These are phyloP conservation scores for Pelosia muscerda DNA, from an alignment of 2,888 invertebrate species.

Conservation along the genomic window DNA sequence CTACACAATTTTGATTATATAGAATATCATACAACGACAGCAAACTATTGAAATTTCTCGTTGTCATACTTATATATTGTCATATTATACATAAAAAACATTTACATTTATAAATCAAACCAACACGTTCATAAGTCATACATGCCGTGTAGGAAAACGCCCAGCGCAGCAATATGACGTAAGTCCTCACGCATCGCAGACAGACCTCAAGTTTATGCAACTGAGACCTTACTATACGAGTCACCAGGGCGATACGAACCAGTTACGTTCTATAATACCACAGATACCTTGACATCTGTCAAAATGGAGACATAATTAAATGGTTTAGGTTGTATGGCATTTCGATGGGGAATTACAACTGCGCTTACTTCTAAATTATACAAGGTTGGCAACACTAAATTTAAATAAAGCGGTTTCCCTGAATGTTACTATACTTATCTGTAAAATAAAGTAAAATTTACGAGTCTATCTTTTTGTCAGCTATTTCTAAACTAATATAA, in stretches of 20 bases:
- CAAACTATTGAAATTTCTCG: neutral
- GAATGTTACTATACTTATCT: neutral
- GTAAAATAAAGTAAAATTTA: neutral
- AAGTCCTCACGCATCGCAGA: constrained; percentile 28
- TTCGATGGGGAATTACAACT: neutral
- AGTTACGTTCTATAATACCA: constrained; percentile 21
- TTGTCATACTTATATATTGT: neutral
- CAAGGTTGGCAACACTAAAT: neutral
- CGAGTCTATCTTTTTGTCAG: neutral
- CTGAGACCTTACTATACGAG: constrained; percentile 29
- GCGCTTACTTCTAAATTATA: neutral
- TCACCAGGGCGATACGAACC: constrained; percentile 22
- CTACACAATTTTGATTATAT: too few relatives aligned
- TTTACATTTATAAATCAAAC: constrained; percentile 1
- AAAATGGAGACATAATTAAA: constrained; percentile 23
- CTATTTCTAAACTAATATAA: neutral
- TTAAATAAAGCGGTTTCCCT: neutral
- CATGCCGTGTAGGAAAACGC: constrained; percentile 36
- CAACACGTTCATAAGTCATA: neutral
- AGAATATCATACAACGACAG: too few relatives aligned
- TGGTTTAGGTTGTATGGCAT: constrained; percentile 8
- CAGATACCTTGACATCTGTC: constrained; percentile 49
- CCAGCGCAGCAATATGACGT: constrained; percentile 36
- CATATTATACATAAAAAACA: neutral
- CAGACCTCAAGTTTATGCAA: constrained; percentile 39